These are phyloP conservation scores for Macaria notata DNA, from an alignment of 2,888 invertebrate species.

Conservation along the genomic window DNA sequence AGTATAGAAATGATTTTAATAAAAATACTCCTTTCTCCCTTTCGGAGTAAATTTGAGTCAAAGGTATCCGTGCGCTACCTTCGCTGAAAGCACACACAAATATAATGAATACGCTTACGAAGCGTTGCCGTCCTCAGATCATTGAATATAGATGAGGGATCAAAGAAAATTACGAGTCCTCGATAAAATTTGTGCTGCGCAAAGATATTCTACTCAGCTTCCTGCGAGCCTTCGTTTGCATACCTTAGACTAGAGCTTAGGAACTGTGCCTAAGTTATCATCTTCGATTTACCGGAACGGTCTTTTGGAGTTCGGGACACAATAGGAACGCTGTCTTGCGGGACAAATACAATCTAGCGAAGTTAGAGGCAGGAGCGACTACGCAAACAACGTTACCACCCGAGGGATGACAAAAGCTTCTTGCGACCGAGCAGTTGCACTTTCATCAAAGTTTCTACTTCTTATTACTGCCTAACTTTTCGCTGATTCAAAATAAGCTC, in stretches of 20 bases:
- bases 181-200: conserved; percentile 73
- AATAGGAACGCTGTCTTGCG: neutral
- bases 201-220: conserved; percentile 62
- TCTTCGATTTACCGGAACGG: neutral
- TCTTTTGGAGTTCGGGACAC: conserved; percentile 1
- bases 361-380: too few species aligned
- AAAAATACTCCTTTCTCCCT: conserved; percentile 21
- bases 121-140: conserved; percentile 73
- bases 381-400: too few species aligned
- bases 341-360: neutral
- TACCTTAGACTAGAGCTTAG: conserved; percentile 38
- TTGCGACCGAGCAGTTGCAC: neutral
- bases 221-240: conserved; percentile 59
- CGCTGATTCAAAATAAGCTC: neutral
- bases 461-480: conserved; percentile 1
- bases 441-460: conserved; percentile 1
- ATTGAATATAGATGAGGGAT: conserved; percentile 81
- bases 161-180: conserved; percentile 75
- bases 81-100: conserved; percentile 57
- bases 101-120: conserved; percentile 77
- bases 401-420: too few species aligned
- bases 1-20: conserved; percentile 32
- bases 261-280: conserved; percentile 17
- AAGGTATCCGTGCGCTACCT: conserved; percentile 36
- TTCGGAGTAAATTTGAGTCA: conserved; percentile 36